Percentiles rank a stretch among this genome's conserved stretches.
These are phyloP conservation scores for Argopecten irradians DNA, from an alignment of 1,140 invertebrate genomes.

Conservation along the genomic window DNA sequence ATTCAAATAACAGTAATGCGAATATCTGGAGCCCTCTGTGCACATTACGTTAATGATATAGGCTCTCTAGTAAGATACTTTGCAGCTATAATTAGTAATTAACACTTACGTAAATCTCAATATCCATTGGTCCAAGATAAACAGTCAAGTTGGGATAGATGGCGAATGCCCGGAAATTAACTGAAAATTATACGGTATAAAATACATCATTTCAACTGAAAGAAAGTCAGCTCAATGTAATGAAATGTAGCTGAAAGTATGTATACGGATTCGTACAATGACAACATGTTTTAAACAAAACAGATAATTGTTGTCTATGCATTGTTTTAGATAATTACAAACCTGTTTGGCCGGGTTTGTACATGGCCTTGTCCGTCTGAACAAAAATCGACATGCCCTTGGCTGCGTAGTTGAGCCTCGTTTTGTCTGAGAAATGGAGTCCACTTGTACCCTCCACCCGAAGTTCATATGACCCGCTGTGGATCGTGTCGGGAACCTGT, in stretches of 20 bases:
- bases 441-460: constrained; percentile 58
- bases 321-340: constrained; percentile 7
- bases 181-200: constrained; percentile 57
- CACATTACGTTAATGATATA: too few species aligned
- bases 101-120: constrained; percentile 69
- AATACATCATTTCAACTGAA: not conserved
- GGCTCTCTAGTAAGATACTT: not conserved
- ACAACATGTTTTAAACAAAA: not conserved
- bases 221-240: not conserved
- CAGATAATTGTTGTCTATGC: not conserved
- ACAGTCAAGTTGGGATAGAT: constrained; percentile 68
- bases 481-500: constrained; percentile 60
- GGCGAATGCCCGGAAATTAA: constrained; percentile 68
- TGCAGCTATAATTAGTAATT: not conserved
- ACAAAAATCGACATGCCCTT: constrained; percentile 68
- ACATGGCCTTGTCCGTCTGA: constrained; percentile 73
- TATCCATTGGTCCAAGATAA: constrained; percentile 61
- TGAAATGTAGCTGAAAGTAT: not conserved
- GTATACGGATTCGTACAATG: not conserved
- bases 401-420: constrained; percentile 54
- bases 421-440: constrained; percentile 59
- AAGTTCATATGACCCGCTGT: constrained; percentile 57
- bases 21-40: too few species aligned
- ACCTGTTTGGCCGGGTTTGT: constrained; percentile 73
- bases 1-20: too few species aligned